phyloP scores from a whole-genome alignment of 2,888 invertebrate species.

The Polia nebulosa region DNA sequence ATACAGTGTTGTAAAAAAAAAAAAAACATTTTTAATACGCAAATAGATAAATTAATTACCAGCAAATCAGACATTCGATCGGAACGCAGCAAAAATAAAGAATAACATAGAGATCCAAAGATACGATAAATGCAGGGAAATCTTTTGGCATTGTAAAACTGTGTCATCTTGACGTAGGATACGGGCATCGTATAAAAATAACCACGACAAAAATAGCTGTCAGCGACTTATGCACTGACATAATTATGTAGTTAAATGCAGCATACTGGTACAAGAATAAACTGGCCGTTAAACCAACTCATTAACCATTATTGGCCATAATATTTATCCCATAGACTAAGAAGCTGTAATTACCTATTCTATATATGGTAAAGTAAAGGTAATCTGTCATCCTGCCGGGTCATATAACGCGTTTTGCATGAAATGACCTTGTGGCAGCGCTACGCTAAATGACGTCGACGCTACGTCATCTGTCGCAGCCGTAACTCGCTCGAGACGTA shows the following conservation, averaged over 20 bases:
- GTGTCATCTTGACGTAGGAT: constrained; percentile 9
- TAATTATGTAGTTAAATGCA: background rate
- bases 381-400: constrained; percentile 19
- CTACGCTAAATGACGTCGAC: constrained; percentile 53
- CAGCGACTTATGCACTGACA: background rate
- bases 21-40: background rate
- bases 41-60: background rate
- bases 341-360: constrained; percentile 14
- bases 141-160: constrained; percentile 1
- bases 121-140: background rate
- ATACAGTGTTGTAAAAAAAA: background rate
- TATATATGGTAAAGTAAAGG: constrained; percentile 24
- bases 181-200: constrained; percentile 27
- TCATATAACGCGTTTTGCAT: constrained; percentile 40
- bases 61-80: constrained; percentile 1
- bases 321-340: background rate
- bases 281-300: background rate
- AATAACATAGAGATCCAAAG: background rate
- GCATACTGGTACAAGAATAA: constrained; percentile 3
- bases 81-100: background rate
- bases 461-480: constrained; percentile 51
- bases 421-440: constrained; percentile 61
- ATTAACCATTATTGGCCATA: background rate
- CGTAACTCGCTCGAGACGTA: constrained; percentile 42
- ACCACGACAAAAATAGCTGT: constrained; percentile 6